Conservation (phyloP, 2,113 vertebrate species). For the Neotragus pygmaeus region DNA sequence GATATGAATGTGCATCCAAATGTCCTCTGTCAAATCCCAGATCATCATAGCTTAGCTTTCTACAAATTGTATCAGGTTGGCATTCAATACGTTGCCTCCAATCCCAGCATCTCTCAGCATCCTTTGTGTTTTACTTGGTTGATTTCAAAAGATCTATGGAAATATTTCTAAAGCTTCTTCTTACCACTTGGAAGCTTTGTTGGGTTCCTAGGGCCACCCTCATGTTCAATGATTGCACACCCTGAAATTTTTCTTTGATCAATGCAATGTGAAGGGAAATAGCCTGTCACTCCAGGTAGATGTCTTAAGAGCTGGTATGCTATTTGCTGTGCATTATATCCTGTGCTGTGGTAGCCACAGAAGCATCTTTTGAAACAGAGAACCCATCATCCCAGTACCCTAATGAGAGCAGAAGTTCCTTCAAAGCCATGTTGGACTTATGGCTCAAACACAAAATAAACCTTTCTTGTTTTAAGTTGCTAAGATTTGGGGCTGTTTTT, state of each 20-base stretch:
- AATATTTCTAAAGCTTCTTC: neutral
- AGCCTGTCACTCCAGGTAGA: neutral
- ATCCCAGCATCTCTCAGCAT: neutral
- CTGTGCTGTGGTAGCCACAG: neutral
- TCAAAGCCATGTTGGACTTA: neutral
- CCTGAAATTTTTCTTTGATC: neutral
- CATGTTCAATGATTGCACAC: neutral
- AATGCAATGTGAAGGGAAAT: neutral
- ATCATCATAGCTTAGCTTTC: neutral
- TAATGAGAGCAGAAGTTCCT: neutral
- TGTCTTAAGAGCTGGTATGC: neutral
- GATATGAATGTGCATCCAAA: neutral
- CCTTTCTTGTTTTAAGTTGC: neutral
- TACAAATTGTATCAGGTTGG: neutral
- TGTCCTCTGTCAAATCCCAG: neutral
- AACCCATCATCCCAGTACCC: neutral
- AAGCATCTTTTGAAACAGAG: neutral
- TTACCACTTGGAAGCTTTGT: neutral
- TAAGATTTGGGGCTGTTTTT: neutral
- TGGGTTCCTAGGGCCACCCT: neutral
- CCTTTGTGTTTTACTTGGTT: neutral
- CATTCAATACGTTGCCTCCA: neutral
- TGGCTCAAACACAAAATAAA: neutral
- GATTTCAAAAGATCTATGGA: neutral
- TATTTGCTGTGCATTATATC: neutral